These are phyloP conservation scores for Boleophthalmus pectinirostris DNA, from an alignment of 2,113 vertebrate species.

Conservation along the genomic window DNA sequence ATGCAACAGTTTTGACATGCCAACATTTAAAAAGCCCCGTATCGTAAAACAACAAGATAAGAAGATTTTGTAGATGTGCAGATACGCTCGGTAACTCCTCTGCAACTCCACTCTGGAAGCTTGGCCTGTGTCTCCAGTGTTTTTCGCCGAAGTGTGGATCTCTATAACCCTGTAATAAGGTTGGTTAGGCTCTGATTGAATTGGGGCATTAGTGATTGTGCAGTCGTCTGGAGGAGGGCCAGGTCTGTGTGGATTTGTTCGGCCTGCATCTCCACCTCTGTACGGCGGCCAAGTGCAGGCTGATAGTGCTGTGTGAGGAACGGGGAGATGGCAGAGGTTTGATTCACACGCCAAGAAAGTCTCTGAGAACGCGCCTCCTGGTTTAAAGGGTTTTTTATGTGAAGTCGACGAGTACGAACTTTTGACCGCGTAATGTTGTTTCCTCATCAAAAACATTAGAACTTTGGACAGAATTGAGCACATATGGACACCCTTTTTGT, in stretches of 20 bases:
- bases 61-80: background rate
- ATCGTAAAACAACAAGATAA: background rate
- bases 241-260: constrained; percentile 22
- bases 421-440: background rate
- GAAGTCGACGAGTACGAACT: background rate
- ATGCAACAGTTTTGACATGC: no score
- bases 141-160: constrained; percentile 28
- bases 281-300: background rate
- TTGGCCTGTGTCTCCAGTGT: background rate
- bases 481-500: no score
- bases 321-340: background rate
- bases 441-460: background rate
- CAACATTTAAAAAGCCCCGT: no score
- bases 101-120: background rate
- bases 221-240: constrained; percentile 15
- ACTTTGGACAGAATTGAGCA: no score
- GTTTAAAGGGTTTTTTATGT: background rate
- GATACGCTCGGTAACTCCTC: background rate
- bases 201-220: constrained; percentile 45
- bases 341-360: background rate
- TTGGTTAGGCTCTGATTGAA: constrained; percentile 53
- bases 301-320: background rate
- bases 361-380: background rate
- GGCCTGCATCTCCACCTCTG: background rate
- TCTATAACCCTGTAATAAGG: constrained; percentile 34